Conservation (phyloP, 2,888 invertebrate genomes). For the Agrochola macilenta region DNA sequence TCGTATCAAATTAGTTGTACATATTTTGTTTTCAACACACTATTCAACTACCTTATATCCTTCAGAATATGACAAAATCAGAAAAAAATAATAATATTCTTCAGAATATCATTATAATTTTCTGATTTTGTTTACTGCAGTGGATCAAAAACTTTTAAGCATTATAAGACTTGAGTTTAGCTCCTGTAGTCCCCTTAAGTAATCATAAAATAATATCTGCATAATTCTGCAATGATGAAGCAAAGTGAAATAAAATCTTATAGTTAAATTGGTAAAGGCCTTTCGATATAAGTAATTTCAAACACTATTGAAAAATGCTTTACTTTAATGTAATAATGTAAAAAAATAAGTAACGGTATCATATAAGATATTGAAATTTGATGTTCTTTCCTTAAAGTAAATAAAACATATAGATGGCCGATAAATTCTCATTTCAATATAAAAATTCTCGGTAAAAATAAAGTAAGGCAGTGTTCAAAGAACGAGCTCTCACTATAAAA, state of each 20-base stretch:
- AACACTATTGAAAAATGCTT: not conserved
- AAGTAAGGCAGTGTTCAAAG: slow-evolving; percentile 41
- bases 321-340: not conserved
- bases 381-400: slow-evolving; percentile 11
- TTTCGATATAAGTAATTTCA: not conserved
- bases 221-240: not conserved
- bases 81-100: too few relatives aligned
- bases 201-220: too few relatives aligned
- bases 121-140: not conserved
- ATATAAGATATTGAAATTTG: not conserved
- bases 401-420: slow-evolving; percentile 19
- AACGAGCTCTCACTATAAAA: slow-evolving; percentile 48
- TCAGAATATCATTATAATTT: too few relatives aligned
- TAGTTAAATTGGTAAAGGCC: not conserved
- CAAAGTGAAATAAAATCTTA: not conserved
- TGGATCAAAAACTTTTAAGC: too few relatives aligned
- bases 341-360: not conserved
- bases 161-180: too few relatives aligned
- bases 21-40: too few relatives aligned
- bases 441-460: slow-evolving; percentile 33
- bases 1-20: too few relatives aligned
- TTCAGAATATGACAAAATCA: too few relatives aligned
- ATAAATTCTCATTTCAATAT: slow-evolving; percentile 39
- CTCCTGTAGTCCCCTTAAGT: too few relatives aligned
- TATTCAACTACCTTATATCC: too few relatives aligned